phyloP scores from a whole-genome alignment of 2,113 vertebrate species.

The Platichthys flesus region DNA sequence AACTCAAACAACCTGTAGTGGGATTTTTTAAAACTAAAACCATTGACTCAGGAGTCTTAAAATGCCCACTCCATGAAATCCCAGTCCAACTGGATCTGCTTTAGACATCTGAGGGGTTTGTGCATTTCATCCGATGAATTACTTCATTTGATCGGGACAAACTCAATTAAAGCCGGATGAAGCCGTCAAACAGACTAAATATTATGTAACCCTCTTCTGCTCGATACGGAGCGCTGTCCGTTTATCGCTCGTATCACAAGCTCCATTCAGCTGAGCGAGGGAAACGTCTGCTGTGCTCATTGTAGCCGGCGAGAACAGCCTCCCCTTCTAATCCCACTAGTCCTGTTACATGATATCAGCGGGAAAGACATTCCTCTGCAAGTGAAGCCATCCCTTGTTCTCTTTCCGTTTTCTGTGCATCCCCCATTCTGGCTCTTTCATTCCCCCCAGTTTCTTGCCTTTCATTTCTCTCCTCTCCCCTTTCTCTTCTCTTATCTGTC shows the following conservation, averaged over 20 bases:
- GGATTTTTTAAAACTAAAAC: background rate
- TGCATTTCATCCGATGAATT: background rate
- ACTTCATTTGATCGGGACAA: slow-evolving; percentile 15
- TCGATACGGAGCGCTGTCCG: background rate
- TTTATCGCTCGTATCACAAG: slow-evolving; percentile 41
- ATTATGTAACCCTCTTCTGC: slow-evolving; percentile 21
- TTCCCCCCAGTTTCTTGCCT: background rate
- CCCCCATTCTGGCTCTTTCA: slow-evolving; percentile 1
- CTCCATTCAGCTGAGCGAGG: slow-evolving; percentile 27
- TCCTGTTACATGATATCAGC: slow-evolving; percentile 62
- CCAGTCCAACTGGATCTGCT: background rate
- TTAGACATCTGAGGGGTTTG: background rate
- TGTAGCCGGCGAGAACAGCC: slow-evolving; percentile 56
- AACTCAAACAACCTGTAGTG: background rate
- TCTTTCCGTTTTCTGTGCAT: slow-evolving; percentile 25
- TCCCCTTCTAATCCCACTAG: slow-evolving; percentile 54
- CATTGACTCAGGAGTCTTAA: too few relatives aligned
- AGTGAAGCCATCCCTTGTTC: slow-evolving; percentile 55
- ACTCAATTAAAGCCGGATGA: background rate
- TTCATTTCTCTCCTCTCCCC: background rate
- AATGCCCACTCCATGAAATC: background rate
- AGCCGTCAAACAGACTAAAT: background rate
- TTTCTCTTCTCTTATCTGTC: slow-evolving; percentile 7
- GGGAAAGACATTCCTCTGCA: slow-evolving; percentile 67
- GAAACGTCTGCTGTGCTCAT: slow-evolving; percentile 51